Conservation (phyloP, 2,888 invertebrate genomes). For the Eristalinus aeneus region DNA sequence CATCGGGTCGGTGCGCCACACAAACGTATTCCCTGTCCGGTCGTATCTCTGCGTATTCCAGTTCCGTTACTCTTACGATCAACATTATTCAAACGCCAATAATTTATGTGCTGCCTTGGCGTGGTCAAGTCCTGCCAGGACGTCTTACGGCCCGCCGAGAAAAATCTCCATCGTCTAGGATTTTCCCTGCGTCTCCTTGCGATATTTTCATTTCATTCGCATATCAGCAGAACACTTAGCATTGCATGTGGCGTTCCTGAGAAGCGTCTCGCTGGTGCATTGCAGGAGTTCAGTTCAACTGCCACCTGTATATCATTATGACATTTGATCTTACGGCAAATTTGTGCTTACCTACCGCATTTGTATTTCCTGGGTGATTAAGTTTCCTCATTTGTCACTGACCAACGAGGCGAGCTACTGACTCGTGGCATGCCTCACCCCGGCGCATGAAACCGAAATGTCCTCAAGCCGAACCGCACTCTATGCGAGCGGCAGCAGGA, state of each 20-base stretch:
- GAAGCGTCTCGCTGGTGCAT: background rate
- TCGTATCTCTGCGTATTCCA: conserved; percentile 59
- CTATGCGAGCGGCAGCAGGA: background rate
- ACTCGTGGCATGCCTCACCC: background rate
- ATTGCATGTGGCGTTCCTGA: conserved; percentile 30
- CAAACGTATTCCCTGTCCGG: background rate
- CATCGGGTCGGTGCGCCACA: background rate
- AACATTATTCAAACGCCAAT: conserved; percentile 65
- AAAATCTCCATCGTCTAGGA: conserved; percentile 58
- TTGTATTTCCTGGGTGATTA: conserved; percentile 65
- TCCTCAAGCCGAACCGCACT: background rate
- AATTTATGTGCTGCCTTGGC: conserved; percentile 69
- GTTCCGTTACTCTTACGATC: conserved; percentile 63
- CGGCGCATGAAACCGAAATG: background rate
- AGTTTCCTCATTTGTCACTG: conserved; percentile 66
- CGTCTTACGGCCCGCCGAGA: conserved; percentile 4
- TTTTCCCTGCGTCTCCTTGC: conserved; percentile 11
- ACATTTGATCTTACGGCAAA: conserved; percentile 66
- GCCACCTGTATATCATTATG: conserved; percentile 64
- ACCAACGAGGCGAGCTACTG: conserved; percentile 24
- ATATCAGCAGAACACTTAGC: conserved; percentile 49
- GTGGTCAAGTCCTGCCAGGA: conserved; percentile 38
- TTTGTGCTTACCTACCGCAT: conserved; percentile 55
- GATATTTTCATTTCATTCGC: conserved; percentile 11
- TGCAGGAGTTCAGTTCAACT: background rate